Conservation (phyloP, 35 echinoderm and acorn worm species). For the Holothuria glaberrima region DNA sequence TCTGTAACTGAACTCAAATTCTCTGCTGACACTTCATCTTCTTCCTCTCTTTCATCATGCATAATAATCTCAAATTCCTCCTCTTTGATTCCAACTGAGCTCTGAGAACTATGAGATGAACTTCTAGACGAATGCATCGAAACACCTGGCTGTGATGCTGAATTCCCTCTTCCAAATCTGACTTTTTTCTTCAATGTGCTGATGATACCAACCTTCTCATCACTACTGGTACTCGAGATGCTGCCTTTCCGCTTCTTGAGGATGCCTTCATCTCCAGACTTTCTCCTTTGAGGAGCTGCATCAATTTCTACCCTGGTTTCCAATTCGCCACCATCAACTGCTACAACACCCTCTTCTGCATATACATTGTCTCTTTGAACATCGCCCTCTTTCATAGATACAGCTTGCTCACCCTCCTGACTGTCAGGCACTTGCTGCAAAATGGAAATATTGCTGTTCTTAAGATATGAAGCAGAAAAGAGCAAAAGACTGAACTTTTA, state of each 20-base stretch:
- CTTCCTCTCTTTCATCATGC: not conserved
- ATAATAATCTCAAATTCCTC: not conserved
- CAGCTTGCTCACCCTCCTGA: constrained; percentile 22
- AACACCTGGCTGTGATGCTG: not conserved
- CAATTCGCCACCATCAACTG: not conserved
- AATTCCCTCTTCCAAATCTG: constrained; percentile 19
- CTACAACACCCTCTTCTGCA: not conserved
- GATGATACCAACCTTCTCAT: constrained; percentile 9
- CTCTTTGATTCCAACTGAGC: constrained; percentile 26
- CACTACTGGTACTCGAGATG: not conserved
- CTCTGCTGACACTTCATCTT: not conserved
- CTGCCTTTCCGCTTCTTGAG: constrained; percentile 32
- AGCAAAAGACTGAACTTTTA: too few relatives aligned
- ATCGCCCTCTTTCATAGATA: not conserved
- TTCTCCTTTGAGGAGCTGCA: constrained; percentile 41
- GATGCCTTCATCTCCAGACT: constrained; percentile 45
- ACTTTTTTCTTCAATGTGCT: constrained; percentile 33
- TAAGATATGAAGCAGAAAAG: too few relatives aligned
- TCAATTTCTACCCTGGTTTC: not conserved
- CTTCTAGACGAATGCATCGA: not conserved
- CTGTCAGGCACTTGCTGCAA: constrained; percentile 41
- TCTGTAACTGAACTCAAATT: not conserved
- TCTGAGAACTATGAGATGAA: constrained; percentile 31
- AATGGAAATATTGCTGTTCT: not conserved
- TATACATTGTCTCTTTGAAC: not conserved